Conservation (phyloP, 2,797 vertebrate genomes). For the Microcaecilia unicolor region DNA sequence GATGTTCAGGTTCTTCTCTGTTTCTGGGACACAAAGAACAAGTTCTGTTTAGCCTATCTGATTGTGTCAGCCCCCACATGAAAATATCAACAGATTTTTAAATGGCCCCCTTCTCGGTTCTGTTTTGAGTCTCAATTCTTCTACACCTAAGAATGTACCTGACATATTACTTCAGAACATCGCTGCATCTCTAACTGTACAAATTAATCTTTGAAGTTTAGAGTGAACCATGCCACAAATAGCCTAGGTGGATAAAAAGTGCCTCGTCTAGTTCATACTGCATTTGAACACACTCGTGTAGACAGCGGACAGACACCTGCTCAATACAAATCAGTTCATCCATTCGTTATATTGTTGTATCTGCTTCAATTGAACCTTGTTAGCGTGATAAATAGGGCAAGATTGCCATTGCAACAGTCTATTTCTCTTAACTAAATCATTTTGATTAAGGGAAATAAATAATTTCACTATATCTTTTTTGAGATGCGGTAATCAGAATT, state of each 20-base stretch:
- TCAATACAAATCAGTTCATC: constrained; percentile 27
- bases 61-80: no score
- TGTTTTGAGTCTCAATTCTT: no score
- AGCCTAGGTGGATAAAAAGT: constrained; percentile 2
- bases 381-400: constrained; percentile 7
- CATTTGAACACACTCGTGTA: neutral
- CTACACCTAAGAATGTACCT: no score
- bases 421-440: constrained; percentile 8
- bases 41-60: no score
- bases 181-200: no score
- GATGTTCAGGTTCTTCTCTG: no score
- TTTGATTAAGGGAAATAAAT: constrained; percentile 9
- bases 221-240: neutral
- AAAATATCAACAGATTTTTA: no score
- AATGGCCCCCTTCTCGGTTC: no score
- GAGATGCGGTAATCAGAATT: no score
- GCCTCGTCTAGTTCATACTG: fast-evolving
- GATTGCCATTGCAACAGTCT: constrained; percentile 1
- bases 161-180: no score
- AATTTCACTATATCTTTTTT: no score
- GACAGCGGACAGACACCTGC: constrained; percentile 9
- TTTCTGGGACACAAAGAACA: no score
- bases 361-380: constrained; percentile 15
- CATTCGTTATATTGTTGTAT: constrained; percentile 26
- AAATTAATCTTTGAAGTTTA: neutral